Percentiles rank a stretch among this genome's conserved stretches.
Conservation (phyloP, 2,888 invertebrate genomes). For the Lumbricus terrestris region DNA sequence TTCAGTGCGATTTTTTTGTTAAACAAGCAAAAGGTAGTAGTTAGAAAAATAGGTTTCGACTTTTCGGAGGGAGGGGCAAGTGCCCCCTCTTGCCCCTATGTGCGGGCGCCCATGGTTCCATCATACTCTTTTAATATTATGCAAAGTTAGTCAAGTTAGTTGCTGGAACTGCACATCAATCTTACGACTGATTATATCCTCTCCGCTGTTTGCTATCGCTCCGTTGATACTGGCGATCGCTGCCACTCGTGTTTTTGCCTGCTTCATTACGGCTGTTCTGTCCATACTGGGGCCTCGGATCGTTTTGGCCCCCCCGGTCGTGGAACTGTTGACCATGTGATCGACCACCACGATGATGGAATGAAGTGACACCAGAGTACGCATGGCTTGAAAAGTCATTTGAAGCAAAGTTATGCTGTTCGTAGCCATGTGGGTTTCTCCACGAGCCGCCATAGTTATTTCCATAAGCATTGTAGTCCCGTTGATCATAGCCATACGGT, state of each 20-base stretch:
- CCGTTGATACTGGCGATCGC: neutral
- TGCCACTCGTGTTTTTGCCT: neutral
- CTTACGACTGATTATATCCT: neutral
- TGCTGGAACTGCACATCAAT: neutral
- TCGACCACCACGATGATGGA: neutral
- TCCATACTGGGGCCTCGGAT: neutral
- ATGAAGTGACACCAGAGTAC: neutral
- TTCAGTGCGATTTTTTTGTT: too few relatives aligned
- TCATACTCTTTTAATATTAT: neutral
- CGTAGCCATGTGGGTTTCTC: neutral
- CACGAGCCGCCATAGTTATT: neutral
- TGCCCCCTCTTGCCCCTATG: too few relatives aligned
- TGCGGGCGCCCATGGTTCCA: too few relatives aligned
- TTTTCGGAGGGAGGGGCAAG: too few relatives aligned
- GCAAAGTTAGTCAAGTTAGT: too few relatives aligned
- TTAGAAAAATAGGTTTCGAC: too few relatives aligned
- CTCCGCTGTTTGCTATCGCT: constrained; percentile 3
- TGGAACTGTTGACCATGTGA: neutral
- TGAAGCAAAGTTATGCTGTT: neutral
- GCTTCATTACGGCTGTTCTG: neutral
- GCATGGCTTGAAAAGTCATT: neutral
- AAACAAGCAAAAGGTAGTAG: too few relatives aligned
- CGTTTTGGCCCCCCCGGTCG: neutral
- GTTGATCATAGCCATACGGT: neutral
- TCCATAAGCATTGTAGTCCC: neutral